A percentile compares a stretch with the other conserved stretches of the same genome.
phyloP scores from a whole-genome alignment of 2,888 invertebrate genomes.

The Drosophila recens region DNA sequence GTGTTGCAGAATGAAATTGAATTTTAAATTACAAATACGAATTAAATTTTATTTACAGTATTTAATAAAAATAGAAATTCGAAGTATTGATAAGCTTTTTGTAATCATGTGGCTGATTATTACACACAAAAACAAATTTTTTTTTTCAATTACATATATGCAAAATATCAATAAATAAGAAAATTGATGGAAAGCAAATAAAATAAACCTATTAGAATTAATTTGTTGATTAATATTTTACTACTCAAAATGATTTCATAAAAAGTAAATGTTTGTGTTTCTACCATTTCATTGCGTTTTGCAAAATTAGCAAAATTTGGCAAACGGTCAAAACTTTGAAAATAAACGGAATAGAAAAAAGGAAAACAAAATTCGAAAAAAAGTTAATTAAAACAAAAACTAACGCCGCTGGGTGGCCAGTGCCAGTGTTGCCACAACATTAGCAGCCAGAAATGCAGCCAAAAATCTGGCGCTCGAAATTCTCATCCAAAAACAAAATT shows the following conservation, averaged over 20 bases:
- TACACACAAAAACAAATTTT: no score
- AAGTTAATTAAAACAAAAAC: slow-evolving; percentile 75
- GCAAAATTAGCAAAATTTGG: slow-evolving; percentile 56
- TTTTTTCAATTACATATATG: no score
- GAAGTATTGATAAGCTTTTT: no score
- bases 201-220: background rate
- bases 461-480: slow-evolving; percentile 65
- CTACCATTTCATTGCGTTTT: slow-evolving; percentile 40
- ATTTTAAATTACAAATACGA: no score
- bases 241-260: background rate
- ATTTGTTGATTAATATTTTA: background rate
- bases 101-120: no score
- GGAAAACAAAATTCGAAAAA: slow-evolving; percentile 35
- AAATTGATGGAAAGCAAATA: background rate
- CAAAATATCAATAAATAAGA: background rate
- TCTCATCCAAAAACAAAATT: slow-evolving; percentile 72
- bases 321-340: slow-evolving; percentile 34
- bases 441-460: slow-evolving; percentile 59
- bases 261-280: background rate
- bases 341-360: slow-evolving; percentile 31
- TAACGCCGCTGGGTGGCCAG: slow-evolving; percentile 14
- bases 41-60: no score
- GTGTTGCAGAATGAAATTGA: no score
- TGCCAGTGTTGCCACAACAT: slow-evolving; percentile 65
- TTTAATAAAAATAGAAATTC: no score